Conservation (phyloP, 2,113 vertebrate genomes). For the Heterotilapia buettikoferi region DNA sequence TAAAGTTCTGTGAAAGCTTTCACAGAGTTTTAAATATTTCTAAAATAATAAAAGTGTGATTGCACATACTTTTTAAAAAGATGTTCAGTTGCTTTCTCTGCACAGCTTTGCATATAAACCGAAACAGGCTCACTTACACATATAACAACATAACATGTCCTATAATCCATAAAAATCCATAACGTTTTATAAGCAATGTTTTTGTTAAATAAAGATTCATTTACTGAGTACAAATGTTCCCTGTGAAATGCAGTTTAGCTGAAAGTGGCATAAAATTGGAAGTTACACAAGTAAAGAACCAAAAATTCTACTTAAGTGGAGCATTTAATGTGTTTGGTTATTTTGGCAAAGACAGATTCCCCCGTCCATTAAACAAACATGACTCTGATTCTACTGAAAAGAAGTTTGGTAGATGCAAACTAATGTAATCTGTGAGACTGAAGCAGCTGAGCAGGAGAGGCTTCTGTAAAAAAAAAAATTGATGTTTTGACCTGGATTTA, state of each 20-base stretch:
- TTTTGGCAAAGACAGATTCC: neutral
- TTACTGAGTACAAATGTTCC: neutral
- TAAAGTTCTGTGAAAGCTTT: neutral
- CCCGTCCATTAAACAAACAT: neutral
- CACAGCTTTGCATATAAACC: neutral
- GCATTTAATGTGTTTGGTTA: neutral
- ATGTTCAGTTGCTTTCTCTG: neutral
- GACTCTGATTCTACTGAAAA: neutral
- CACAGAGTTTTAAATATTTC: neutral
- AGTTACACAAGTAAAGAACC: neutral
- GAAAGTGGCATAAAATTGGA: neutral
- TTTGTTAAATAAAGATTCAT: neutral
- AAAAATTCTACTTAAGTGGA: neutral
- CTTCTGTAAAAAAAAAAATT: neutral
- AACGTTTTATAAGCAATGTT: neutral
- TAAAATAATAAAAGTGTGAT: neutral
- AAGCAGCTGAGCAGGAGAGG: neutral
- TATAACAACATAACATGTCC: accelerated
- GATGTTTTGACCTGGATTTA: neutral
- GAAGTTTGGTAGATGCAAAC: neutral
- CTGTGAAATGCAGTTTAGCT: neutral
- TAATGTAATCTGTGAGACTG: neutral
- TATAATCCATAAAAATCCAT: neutral
- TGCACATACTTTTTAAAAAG: neutral
- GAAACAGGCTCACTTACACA: neutral